phyloP scores from a whole-genome alignment of 2,113 vertebrate species.

The Cryptotis parvus region DNA sequence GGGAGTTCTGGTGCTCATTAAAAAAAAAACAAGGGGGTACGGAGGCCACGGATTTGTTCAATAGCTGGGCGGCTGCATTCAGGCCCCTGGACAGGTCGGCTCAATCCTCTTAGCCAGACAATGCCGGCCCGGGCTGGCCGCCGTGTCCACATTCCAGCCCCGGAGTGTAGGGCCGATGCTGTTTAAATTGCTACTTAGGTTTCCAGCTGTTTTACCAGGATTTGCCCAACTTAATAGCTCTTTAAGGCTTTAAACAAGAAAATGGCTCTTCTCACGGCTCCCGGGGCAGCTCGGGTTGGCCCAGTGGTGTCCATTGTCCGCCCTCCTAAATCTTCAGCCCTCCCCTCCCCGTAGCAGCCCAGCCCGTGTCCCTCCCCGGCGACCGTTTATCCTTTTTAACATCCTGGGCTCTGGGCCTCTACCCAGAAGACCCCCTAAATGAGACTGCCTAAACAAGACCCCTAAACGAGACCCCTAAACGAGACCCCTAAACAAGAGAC shows the following conservation, averaged over 20 bases:
- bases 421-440: conserved; percentile 29
- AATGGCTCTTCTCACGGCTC: conserved; percentile 89
- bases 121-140: conserved; percentile 84
- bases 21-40: neutral
- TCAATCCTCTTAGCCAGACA: conserved; percentile 87
- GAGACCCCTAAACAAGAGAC: conserved; percentile 44
- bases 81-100: conserved; percentile 62
- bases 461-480: neutral
- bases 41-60: conserved; percentile 80
- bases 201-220: conserved; percentile 92
- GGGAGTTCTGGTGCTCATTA: conserved; percentile 83
- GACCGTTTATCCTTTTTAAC: conserved; percentile 53
- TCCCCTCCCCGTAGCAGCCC: conserved; percentile 57
- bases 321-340: conserved; percentile 82
- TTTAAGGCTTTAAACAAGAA: conserved; percentile 91
- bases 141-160: conserved; percentile 84
- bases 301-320: conserved; percentile 87
- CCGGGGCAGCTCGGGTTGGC: conserved; percentile 85
- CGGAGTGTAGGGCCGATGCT: conserved; percentile 86
- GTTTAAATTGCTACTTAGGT: conserved; percentile 91
- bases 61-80: conserved; percentile 80
- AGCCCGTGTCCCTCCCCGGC: neutral
- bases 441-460: too few species aligned
- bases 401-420: conserved; percentile 53
- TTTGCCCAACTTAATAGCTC: conserved; percentile 91